These are phyloP conservation scores for Tetragonula clypearis DNA, from an alignment of 1,140 invertebrate species.

Conservation along the genomic window DNA sequence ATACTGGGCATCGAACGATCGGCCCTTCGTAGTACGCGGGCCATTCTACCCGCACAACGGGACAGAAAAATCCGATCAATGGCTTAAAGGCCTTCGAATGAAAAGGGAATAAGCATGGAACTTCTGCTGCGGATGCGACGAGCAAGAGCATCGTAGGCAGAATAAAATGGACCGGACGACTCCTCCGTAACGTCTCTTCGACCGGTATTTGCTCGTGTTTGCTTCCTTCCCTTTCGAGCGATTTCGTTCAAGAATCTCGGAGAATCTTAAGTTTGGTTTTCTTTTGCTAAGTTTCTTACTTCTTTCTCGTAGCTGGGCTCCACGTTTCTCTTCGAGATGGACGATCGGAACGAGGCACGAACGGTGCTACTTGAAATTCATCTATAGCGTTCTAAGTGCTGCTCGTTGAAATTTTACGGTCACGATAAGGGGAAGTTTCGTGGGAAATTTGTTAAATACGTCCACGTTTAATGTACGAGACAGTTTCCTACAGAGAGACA, in stretches of 20 bases:
- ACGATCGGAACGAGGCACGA: background rate
- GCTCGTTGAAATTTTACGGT: no score
- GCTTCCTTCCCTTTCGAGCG: background rate
- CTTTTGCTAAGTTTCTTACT: background rate
- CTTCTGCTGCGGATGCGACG: background rate
- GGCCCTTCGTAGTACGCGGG: constrained; percentile 33
- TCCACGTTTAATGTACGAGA: no score
- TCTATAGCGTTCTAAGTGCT: background rate
- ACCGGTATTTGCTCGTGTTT: background rate
- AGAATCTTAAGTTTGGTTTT: background rate
- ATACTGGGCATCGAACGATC: constrained; percentile 46
- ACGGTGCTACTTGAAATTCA: background rate
- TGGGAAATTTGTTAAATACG: no score
- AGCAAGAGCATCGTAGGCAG: background rate
- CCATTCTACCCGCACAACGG: background rate
- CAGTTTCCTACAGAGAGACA: no score
- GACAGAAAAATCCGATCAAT: constrained; percentile 59
- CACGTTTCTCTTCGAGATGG: background rate
- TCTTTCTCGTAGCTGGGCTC: background rate
- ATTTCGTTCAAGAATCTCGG: background rate
- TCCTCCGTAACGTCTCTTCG: background rate
- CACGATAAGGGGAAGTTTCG: no score
- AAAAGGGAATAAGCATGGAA: constrained; percentile 38
- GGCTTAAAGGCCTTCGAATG: constrained; percentile 48
- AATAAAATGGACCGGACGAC: background rate